These are phyloP conservation scores for Otolemur garnettii DNA, from an alignment of 2,113 vertebrate genomes.

Conservation along the genomic window DNA sequence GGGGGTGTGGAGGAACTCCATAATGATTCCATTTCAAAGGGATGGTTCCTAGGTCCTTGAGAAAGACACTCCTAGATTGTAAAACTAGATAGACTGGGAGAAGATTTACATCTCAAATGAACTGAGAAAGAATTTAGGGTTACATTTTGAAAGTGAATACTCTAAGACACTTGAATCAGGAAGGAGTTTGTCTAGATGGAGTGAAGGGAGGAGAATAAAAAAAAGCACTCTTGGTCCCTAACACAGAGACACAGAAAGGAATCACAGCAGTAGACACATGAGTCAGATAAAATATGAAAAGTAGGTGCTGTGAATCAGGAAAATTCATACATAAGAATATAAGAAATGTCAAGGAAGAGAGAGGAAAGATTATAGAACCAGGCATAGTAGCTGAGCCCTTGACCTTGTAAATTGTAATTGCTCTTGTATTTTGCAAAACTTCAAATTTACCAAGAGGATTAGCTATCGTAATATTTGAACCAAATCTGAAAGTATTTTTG, in stretches of 20 bases:
- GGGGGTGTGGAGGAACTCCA: neutral
- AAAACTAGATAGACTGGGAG: neutral
- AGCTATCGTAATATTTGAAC: neutral
- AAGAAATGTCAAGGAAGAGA: neutral
- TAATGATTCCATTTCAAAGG: neutral
- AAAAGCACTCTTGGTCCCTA: neutral
- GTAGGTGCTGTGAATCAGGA: neutral
- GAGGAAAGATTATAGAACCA: neutral
- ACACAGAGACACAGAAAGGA: neutral
- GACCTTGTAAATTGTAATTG: accelerated
- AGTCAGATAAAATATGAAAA: neutral
- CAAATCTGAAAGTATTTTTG: neutral
- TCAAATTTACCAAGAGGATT: neutral
- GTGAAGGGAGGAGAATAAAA: neutral
- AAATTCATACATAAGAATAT: neutral
- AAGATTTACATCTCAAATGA: neutral
- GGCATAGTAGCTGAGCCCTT: neutral
- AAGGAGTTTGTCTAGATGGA: neutral
- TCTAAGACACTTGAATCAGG: neutral
- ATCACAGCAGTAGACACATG: neutral
- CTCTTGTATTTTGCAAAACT: neutral
- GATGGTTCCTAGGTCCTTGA: accelerated
- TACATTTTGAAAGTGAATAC: neutral
- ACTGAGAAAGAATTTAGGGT: neutral
- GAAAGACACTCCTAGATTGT: neutral